Evolutionary conservation across 2,888 invertebrate species (phyloP), one percentile per base, ranked within the genome.

Genomic region (Apeira syringaria): DNA sequence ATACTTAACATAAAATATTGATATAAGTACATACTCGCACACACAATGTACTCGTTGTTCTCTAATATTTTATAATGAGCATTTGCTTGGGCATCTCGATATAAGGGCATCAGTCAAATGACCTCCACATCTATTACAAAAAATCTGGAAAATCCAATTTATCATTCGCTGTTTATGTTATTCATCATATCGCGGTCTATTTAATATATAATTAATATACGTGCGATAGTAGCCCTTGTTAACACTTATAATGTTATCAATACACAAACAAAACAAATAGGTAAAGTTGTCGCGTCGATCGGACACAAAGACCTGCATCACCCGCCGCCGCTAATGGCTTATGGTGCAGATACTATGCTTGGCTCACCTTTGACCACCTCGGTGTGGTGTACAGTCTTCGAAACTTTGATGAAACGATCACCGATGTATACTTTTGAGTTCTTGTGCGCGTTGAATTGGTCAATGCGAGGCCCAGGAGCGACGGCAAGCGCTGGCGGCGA

Each of bases 351-450:
- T 2, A 2, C 5, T 7, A 20, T 2, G 20, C 20, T 20, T 12
- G 10, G 18, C 79, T 82, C 60, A 87, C 88, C 86, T 79, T 82
- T 82, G 48, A 88, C 68, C 56, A 83, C 75, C 55, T 85, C 84
- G 7, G 71, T 74, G 62, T 76, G 79, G 50, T 83, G 79, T 2
- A 87, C 73, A 47, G 80, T 83, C 47, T 85, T 82, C 2, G 80
- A 85, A 34, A 86, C 77, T 6, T 76, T 73, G 10, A 81, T 74
- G 15, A 15, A 76, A 57, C 80, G 83, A 8, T 83, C 77, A 2
- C 88, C 87, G 41, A 87, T 68, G 60, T 86, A 86, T 25, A 85
- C 73, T 8, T 69, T 64, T 1, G 74, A 65, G 2, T 83, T 82
- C 36, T 77, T 78, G 34, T 68, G 74, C 6, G 86, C 77, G 49